Evolutionary conservation across 2,797 vertebrate genomes (phyloP).

Genomic region (Iguana delicatissima): DNA sequence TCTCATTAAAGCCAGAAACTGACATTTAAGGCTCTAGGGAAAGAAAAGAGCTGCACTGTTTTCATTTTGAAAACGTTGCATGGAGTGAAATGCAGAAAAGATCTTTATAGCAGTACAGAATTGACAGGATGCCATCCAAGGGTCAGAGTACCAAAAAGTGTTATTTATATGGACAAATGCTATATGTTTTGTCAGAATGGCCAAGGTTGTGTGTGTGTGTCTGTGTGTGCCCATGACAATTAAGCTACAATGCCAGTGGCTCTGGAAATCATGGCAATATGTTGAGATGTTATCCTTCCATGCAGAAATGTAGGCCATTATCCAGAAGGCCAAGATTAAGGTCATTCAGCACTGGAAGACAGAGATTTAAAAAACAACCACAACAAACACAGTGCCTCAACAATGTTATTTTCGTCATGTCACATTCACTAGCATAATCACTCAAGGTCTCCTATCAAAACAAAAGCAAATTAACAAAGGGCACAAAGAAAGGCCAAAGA

Average conservation of each 20-base stretch:
- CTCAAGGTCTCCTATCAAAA: conserved; percentile 19
- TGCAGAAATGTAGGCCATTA: conserved; percentile 23
- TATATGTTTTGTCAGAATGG: conserved; percentile 17
- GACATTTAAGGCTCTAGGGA: background rate
- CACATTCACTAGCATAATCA: background rate
- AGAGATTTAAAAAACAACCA: background rate
- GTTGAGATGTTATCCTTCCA: conserved; percentile 18
- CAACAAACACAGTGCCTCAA: background rate
- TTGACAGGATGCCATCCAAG: background rate
- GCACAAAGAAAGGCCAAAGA: conserved; percentile 14
- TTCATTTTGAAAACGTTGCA: background rate
- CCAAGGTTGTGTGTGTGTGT: background rate
- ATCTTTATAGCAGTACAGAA: background rate
- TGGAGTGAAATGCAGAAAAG: background rate
- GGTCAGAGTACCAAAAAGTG: background rate
- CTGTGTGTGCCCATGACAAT: background rate
- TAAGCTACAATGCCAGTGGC: background rate
- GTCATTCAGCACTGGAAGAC: conserved; percentile 9
- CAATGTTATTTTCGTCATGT: background rate
- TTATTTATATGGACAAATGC: background rate
- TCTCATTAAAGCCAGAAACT: conserved; percentile 39
- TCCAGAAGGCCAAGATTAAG: conserved; percentile 38
- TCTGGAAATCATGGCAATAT: background rate
- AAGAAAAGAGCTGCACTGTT: background rate
- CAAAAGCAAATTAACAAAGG: conserved; percentile 13